A percentile compares a stretch with the other conserved stretches of the same genome.
These are phyloP conservation scores for Cryptophagus acutangulus DNA, from an alignment of 2,888 invertebrate genomes.

Conservation along the genomic window DNA sequence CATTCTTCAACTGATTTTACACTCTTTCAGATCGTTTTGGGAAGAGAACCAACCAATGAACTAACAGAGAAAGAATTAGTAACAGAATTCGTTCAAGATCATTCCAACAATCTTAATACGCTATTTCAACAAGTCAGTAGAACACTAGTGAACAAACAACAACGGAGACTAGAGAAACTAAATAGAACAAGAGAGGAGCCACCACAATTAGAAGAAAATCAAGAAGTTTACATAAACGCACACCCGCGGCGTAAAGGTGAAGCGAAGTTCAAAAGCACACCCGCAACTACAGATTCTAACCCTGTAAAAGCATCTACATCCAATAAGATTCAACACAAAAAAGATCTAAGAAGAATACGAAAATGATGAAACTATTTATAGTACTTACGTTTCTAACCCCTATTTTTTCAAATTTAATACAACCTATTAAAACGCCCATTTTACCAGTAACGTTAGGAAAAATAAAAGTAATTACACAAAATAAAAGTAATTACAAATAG, in stretches of 20 bases:
- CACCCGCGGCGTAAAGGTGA: conserved; percentile 3
- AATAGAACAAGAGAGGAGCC: background rate
- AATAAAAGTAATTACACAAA: background rate
- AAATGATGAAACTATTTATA: background rate
- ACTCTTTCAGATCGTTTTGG: conserved; percentile 1
- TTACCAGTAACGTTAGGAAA: background rate
- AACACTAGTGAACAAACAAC: background rate
- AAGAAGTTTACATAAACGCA: background rate
- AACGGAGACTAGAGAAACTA: background rate
- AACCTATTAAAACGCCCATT: background rate
- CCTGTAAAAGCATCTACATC: background rate
- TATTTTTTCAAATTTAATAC: background rate
- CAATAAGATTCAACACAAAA: conserved; percentile 1
- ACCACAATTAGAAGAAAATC: background rate
- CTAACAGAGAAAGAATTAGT: background rate
- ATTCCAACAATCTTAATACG: background rate
- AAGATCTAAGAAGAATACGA: background rate
- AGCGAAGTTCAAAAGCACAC: background rate
- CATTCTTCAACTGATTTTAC: conserved; percentile 5
- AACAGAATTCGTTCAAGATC: background rate
- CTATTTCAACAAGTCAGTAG: background rate
- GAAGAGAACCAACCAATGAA: background rate
- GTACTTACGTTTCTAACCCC: background rate
- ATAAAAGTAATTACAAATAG: no score
- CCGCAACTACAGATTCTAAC: background rate